These are phyloP conservation scores for Drosophila serrata DNA, from an alignment of 1,140 invertebrate species.

Conservation along the genomic window DNA sequence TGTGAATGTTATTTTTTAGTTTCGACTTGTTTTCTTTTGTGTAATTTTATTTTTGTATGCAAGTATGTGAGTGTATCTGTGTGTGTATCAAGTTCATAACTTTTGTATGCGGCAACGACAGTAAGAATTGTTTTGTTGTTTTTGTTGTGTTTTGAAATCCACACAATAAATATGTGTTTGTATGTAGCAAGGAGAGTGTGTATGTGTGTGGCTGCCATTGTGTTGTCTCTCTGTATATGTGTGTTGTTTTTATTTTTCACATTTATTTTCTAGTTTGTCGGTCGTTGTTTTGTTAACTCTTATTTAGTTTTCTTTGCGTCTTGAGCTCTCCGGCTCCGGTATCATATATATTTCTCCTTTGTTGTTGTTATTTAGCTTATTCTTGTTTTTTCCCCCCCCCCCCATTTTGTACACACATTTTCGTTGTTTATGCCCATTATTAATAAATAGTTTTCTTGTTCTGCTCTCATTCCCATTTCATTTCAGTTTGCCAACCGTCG, in stretches of 20 bases:
- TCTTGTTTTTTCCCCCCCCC: slow-evolving; percentile 13
- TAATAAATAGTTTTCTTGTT: slow-evolving; percentile 83
- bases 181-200: slow-evolving; percentile 21
- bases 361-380: slow-evolving; percentile 1
- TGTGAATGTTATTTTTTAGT: slow-evolving; percentile 75
- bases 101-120: slow-evolving; percentile 69
- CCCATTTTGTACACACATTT: slow-evolving; percentile 34
- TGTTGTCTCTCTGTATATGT: slow-evolving; percentile 46
- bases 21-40: slow-evolving; percentile 83
- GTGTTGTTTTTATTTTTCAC: slow-evolving; percentile 52
- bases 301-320: slow-evolving; percentile 62
- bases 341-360: slow-evolving; percentile 18
- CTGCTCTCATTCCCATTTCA: slow-evolving; percentile 75
- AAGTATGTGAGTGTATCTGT: slow-evolving; percentile 28
- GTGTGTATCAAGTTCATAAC: slow-evolving; percentile 75
- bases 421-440: slow-evolving; percentile 72
- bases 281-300: slow-evolving; percentile 60
- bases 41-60: slow-evolving; percentile 76
- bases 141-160: slow-evolving; percentile 65
- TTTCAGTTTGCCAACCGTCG: slow-evolving; percentile 69
- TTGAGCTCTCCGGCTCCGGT: slow-evolving; percentile 33
- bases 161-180: slow-evolving; percentile 67
- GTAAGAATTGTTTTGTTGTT: slow-evolving; percentile 79
- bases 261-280: slow-evolving; percentile 69
- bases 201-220: slow-evolving; percentile 35